phyloP scores from a whole-genome alignment of 2,888 invertebrate species.

The Parnassius orleans region DNA sequence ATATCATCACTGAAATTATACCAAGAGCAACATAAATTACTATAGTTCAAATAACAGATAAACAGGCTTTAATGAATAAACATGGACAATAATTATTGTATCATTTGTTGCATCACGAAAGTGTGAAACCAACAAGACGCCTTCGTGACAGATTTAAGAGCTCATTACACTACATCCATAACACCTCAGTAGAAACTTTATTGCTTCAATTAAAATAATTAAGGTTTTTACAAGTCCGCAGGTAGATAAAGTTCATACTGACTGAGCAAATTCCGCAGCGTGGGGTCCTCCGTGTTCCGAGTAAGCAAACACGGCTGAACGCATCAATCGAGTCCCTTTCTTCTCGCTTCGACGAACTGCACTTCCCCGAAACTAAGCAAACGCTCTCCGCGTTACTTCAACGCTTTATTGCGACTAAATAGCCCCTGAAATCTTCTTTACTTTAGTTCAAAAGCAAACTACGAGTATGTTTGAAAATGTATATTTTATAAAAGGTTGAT shows the following conservation, averaged over 20 bases:
- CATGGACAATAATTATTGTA: no score
- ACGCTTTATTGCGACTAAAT: slow-evolving; percentile 30
- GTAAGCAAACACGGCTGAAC: slow-evolving; percentile 51
- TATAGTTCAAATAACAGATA: no score
- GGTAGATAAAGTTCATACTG: slow-evolving; percentile 7
- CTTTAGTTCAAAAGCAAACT: slow-evolving; percentile 25
- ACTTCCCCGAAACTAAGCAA: slow-evolving; percentile 54
- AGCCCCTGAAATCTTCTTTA: slow-evolving; percentile 8
- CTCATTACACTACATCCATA: no score
- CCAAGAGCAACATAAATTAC: no score
- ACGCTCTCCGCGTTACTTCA: slow-evolving; percentile 29
- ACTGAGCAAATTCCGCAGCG: slow-evolving; percentile 19
- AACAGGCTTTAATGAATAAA: no score
- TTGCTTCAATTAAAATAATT: slow-evolving; percentile 8
- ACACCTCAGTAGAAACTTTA: no score
- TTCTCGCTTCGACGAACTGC: slow-evolving; percentile 52
- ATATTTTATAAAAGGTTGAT: no score
- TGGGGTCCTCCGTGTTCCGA: slow-evolving; percentile 30
- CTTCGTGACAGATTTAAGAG: no score
- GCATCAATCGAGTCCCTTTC: slow-evolving; percentile 53
- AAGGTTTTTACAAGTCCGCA: not conserved
- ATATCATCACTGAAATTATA: no score
- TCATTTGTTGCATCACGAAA: no score
- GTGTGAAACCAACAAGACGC: no score
- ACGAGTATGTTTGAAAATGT: not conserved